Conservation (phyloP, 1,140 invertebrate genomes). For the Anastrepha ludens region DNA sequence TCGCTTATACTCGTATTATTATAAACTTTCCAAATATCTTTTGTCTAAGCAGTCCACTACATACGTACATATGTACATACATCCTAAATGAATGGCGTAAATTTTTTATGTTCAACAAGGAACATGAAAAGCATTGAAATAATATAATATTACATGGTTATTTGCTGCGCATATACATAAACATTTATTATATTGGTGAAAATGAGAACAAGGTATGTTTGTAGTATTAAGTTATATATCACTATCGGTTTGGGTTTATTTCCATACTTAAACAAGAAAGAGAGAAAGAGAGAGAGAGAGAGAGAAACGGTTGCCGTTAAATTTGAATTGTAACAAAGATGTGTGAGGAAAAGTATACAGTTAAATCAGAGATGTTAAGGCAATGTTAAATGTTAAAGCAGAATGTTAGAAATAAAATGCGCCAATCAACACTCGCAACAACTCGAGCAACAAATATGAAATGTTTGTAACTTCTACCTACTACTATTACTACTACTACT, state of each 20-base stretch:
- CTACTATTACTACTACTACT: slow-evolving; percentile 46
- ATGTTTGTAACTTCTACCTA: not conserved
- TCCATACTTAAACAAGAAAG: not conserved
- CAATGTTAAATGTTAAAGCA: not conserved
- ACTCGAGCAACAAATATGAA: slow-evolving; percentile 48
- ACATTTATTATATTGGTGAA: not conserved
- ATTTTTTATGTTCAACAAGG: slow-evolving; percentile 8
- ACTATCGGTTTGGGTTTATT: slow-evolving; percentile 42
- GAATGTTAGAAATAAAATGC: slow-evolving; percentile 40
- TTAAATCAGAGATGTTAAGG: slow-evolving; percentile 6
- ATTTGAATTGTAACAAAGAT: slow-evolving; percentile 6
- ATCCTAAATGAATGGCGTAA: not conserved
- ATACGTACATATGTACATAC: not conserved
- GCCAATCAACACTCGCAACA: slow-evolving; percentile 56
- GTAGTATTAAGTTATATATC: slow-evolving; percentile 26
- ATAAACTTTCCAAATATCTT: not conserved
- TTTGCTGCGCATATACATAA: not conserved
- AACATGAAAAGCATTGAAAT: not conserved
- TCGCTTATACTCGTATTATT: not conserved
- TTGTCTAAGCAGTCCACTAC: slow-evolving; percentile 30
- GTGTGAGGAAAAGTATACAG: slow-evolving; percentile 22
- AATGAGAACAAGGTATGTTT: slow-evolving; percentile 25
- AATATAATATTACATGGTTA: not conserved
- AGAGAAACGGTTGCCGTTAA: not conserved
- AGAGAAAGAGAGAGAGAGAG: not conserved